These are phyloP conservation scores for Rhabdornis inornatus DNA, from an alignment of 2,113 vertebrate genomes.

Conservation along the genomic window DNA sequence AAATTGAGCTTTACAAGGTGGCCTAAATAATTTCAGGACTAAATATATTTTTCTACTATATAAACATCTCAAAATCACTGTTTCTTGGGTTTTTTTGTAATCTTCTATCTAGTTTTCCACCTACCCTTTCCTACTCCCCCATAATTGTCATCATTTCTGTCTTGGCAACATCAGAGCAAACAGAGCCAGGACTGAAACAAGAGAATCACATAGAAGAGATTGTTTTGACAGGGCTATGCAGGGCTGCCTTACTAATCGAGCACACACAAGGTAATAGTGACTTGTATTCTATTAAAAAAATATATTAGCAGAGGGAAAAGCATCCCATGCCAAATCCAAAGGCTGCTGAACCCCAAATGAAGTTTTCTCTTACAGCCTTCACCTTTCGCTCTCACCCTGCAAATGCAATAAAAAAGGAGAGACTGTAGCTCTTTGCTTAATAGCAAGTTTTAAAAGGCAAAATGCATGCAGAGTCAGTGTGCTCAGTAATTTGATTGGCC, in stretches of 20 bases:
- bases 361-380: background rate
- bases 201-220: conserved; percentile 9
- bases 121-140: background rate
- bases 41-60: background rate
- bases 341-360: background rate
- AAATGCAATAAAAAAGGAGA: background rate
- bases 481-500: background rate
- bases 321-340: background rate
- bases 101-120: background rate
- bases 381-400: background rate
- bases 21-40: background rate
- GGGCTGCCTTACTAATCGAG: background rate
- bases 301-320: background rate
- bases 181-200: conserved; percentile 12
- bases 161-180: conserved; percentile 12
- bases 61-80: background rate
- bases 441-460: background rate
- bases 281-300: conserved; percentile 4
- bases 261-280: background rate
- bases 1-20: background rate
- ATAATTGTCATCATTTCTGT: background rate
- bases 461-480: background rate
- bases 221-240: background rate
- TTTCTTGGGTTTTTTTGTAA: background rate
- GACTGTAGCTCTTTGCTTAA: background rate